Evolutionary conservation across 2,113 vertebrate species (phyloP).

Genomic region (Turdus rufiventris): DNA sequence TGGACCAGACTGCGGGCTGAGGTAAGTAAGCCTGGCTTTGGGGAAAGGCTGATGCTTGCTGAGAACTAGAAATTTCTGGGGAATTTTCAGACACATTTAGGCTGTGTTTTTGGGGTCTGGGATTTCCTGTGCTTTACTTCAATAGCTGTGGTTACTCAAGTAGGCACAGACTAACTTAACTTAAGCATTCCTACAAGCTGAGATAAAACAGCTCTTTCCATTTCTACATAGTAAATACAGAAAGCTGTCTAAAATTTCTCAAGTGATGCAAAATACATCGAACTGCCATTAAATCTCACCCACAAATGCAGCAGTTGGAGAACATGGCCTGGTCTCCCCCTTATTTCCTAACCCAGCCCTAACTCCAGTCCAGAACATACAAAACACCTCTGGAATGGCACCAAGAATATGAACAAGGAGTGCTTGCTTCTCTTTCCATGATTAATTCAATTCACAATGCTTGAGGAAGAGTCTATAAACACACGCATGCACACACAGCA

Average conservation of each 20-base stretch:
- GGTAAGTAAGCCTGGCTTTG: not conserved
- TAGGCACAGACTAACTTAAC: not conserved
- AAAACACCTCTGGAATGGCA: not conserved
- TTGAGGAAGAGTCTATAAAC: constrained; percentile 21
- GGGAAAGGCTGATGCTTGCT: not conserved
- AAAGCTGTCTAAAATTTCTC: not conserved
- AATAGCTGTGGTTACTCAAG: not conserved
- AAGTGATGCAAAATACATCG: not conserved
- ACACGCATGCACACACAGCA: not conserved
- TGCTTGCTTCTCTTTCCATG: not conserved
- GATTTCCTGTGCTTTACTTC: not conserved
- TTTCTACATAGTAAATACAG: not conserved
- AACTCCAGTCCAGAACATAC: not conserved
- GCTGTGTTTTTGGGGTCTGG: not conserved
- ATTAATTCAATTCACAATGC: constrained; percentile 33
- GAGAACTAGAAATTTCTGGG: not conserved
- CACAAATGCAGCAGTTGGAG: not conserved
- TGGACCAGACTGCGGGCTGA: not conserved
- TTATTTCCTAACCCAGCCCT: not conserved
- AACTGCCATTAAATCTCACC: not conserved
- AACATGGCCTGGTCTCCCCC: not conserved
- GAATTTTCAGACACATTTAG: not conserved
- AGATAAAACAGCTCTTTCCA: not conserved
- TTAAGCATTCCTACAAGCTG: not conserved
- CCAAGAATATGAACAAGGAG: not conserved